Percentiles rank a stretch among this genome's conserved stretches.
phyloP scores from a whole-genome alignment of 2,113 vertebrate genomes.

The Syngnathoides biaculeatus region DNA sequence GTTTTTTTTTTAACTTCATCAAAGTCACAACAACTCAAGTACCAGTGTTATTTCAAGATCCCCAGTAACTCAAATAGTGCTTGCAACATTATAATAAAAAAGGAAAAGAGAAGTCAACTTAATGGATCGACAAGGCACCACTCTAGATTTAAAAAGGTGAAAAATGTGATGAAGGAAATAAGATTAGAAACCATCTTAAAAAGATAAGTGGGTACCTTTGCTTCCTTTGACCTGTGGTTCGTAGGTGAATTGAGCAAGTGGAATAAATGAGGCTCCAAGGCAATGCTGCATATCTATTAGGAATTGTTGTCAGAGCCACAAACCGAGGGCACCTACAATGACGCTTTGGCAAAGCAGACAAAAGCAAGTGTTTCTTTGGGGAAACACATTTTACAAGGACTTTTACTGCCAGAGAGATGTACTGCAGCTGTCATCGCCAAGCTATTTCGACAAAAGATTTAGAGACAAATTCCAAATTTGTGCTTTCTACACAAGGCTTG shows the following conservation, averaged over 20 bases:
- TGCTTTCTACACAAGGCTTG: conserved; percentile 4
- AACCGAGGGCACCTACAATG: background rate
- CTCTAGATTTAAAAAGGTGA: background rate
- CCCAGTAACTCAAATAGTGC: background rate
- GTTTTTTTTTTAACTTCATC: too few species aligned
- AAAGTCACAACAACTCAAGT: too few species aligned
- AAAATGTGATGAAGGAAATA: conserved; percentile 12
- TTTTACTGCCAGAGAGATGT: conserved; percentile 34
- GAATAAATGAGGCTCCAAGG: background rate
- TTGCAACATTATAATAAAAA: background rate
- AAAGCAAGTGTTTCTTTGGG: conserved; percentile 23
- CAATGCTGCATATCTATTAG: conserved; percentile 43
- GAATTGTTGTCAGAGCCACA: background rate
- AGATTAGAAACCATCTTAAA: conserved; percentile 7
- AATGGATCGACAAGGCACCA: too few species aligned
- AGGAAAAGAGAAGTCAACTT: too few species aligned
- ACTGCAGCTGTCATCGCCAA: conserved; percentile 20
- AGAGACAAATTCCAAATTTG: conserved; percentile 10
- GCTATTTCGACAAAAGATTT: conserved; percentile 6
- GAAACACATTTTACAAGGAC: conserved; percentile 28
- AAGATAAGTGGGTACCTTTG: conserved; percentile 15
- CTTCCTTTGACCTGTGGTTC: conserved; percentile 23
- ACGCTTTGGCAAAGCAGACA: conserved; percentile 11
- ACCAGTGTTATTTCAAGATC: too few species aligned
- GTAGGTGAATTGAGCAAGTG: conserved; percentile 41